phyloP scores from a whole-genome alignment of 1,140 invertebrate species.

The Notospermus geniculatus region DNA sequence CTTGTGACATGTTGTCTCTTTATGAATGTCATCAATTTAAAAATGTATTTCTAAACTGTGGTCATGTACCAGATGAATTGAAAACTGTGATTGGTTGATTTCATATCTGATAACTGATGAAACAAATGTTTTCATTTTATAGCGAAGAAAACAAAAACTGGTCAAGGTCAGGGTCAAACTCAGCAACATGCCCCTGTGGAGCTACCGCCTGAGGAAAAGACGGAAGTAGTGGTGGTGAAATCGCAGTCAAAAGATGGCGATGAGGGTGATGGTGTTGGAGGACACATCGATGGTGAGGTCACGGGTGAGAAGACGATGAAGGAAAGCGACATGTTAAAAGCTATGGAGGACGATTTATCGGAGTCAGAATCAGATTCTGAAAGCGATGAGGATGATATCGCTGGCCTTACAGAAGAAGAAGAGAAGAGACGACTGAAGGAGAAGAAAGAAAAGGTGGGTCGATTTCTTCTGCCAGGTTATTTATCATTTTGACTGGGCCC shows the following conservation, averaged over 20 bases:
- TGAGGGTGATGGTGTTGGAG: slow-evolving; percentile 17
- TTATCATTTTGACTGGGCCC: too few species aligned
- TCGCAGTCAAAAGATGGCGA: slow-evolving; percentile 42
- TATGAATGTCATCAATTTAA: too few species aligned
- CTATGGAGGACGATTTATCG: slow-evolving; percentile 48
- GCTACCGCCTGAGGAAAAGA: slow-evolving; percentile 2
- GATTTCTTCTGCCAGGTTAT: background rate
- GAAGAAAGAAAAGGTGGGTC: slow-evolving; percentile 42
- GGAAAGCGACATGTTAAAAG: too few species aligned
- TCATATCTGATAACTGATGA: too few species aligned
- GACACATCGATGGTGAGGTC: slow-evolving; percentile 1
- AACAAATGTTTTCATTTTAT: too few species aligned
- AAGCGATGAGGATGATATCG: slow-evolving; percentile 44
- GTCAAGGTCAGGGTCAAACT: too few species aligned
- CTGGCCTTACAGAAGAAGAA: slow-evolving; percentile 53
- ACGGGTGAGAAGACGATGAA: too few species aligned
- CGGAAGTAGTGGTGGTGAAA: slow-evolving; percentile 55
- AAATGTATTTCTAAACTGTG: too few species aligned
- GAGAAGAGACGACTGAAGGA: slow-evolving; percentile 35
- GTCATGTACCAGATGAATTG: too few species aligned
- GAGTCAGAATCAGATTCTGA: slow-evolving; percentile 53
- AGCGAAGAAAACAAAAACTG: too few species aligned
- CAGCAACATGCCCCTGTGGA: background rate
- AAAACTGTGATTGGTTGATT: too few species aligned
- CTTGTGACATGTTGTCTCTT: too few species aligned